A percentile compares a stretch with the other conserved stretches of the same genome.
Evolutionary conservation across 2,888 invertebrate species (phyloP).

Genomic region (Spilarctia lutea): DNA sequence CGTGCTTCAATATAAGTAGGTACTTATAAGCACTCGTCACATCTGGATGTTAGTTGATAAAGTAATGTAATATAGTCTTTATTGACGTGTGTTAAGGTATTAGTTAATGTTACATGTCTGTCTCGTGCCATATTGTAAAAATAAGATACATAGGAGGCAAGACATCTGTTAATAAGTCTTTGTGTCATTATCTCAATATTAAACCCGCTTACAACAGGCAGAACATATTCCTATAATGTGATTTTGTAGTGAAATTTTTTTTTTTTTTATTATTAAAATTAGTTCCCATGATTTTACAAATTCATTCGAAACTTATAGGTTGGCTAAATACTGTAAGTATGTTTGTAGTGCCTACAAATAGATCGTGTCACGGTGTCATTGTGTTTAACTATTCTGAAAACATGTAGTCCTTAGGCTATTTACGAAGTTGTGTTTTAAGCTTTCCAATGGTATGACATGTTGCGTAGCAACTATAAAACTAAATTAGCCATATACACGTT

Average conservation of each 20-base stretch:
- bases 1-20: constrained; percentile 26
- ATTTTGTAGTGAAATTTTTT: not conserved
- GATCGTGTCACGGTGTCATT: not conserved
- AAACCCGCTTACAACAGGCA: not conserved
- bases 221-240: not conserved
- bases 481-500: constrained; percentile 22
- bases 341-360: not conserved
- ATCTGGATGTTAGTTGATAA: constrained; percentile 21
- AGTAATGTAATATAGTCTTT: constrained; percentile 28
- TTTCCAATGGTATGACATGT: constrained; percentile 10
- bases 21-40: constrained; percentile 40
- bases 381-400: constrained; percentile 10
- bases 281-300: not conserved
- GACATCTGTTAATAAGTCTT: constrained; percentile 15
- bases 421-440: constrained; percentile 31
- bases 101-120: not conserved
- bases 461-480: constrained; percentile 13
- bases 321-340: not conserved
- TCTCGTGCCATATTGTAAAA: constrained; percentile 21
- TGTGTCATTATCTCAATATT: constrained; percentile 3
- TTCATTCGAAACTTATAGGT: not conserved
- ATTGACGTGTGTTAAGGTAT: constrained; percentile 4
- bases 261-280: too few species aligned
- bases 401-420: constrained; percentile 5
- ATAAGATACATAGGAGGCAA: constrained; percentile 1